phyloP scores from a whole-genome alignment of 1,140 invertebrate genomes.

The Diabrotica undecimpunctata region DNA sequence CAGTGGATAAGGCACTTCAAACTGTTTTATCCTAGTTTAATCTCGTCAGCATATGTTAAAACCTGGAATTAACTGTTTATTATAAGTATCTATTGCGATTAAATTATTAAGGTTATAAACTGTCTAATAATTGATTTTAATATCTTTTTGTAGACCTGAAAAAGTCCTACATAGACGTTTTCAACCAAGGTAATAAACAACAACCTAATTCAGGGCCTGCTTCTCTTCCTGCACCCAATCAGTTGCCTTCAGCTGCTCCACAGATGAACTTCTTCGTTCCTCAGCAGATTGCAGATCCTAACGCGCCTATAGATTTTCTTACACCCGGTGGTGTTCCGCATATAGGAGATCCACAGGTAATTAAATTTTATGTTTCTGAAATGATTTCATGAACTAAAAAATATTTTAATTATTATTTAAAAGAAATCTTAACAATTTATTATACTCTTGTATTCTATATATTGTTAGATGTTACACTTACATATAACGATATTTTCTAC shows the following conservation, averaged over 20 bases:
- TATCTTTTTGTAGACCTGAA: slow-evolving; percentile 58
- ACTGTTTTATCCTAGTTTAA: too few species aligned
- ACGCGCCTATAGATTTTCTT: slow-evolving; percentile 56
- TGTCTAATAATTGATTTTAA: too few species aligned
- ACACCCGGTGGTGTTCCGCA: slow-evolving; percentile 45
- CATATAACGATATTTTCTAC: too few species aligned
- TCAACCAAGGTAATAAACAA: slow-evolving; percentile 64
- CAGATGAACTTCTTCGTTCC: slow-evolving; percentile 55
- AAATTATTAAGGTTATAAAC: too few species aligned
- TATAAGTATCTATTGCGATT: too few species aligned
- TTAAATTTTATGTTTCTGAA: slow-evolving; percentile 5
- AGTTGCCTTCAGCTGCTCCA: slow-evolving; percentile 36
- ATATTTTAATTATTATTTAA: neutral
- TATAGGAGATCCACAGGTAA: slow-evolving; percentile 29
- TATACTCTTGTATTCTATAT: too few species aligned
- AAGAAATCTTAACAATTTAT: too few species aligned
- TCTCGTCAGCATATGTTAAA: too few species aligned
- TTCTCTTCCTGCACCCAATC: slow-evolving; percentile 47
- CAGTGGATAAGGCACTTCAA: too few species aligned
- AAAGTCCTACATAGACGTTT: slow-evolving; percentile 81
- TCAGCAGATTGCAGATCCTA: slow-evolving; percentile 54
- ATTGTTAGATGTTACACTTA: too few species aligned
- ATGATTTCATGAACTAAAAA: slow-evolving; percentile 15
- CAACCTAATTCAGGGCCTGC: slow-evolving; percentile 42
- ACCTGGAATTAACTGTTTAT: too few species aligned